Percentiles rank a stretch among this genome's conserved stretches.
Evolutionary conservation across 2,113 vertebrate species (phyloP).

Genomic region (Eonycteris spelaea): DNA sequence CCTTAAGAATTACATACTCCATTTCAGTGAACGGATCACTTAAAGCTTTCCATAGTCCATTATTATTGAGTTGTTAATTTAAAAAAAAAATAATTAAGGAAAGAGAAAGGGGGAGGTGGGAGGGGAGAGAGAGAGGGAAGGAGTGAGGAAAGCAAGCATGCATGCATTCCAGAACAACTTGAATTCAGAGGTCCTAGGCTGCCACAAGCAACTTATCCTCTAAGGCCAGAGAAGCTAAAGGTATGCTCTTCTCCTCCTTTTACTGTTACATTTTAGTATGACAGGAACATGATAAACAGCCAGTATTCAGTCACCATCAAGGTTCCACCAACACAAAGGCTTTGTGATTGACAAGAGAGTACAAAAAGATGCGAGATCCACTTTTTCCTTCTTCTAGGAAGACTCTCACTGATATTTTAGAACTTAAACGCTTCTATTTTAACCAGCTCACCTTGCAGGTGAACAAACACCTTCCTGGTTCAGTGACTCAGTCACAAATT

Average conservation of each 20-base stretch:
- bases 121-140: too few relatives aligned
- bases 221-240: conserved; percentile 81
- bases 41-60: too few relatives aligned
- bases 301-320: conserved; percentile 70
- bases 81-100: too few relatives aligned
- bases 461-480: conserved; percentile 76
- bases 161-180: conserved; percentile 39
- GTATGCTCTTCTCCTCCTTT: conserved; percentile 58
- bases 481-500: conserved; percentile 73
- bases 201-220: conserved; percentile 83
- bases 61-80: too few relatives aligned
- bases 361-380: conserved; percentile 68
- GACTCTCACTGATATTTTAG: conserved; percentile 81
- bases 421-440: conserved; percentile 85
- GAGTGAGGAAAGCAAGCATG: too few relatives aligned
- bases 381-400: conserved; percentile 73
- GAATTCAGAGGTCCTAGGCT: conserved; percentile 46
- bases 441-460: conserved; percentile 82
- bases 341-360: conserved; percentile 80
- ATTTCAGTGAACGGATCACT: conserved; percentile 54
- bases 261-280: conserved; percentile 79
- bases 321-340: conserved; percentile 74
- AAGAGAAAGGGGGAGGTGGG: too few relatives aligned
- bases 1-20: conserved; percentile 67
- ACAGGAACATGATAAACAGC: conserved; percentile 81